Evolutionary conservation across 1,140 invertebrate genomes (phyloP).

Genomic region (Drosophila insularis): DNA sequence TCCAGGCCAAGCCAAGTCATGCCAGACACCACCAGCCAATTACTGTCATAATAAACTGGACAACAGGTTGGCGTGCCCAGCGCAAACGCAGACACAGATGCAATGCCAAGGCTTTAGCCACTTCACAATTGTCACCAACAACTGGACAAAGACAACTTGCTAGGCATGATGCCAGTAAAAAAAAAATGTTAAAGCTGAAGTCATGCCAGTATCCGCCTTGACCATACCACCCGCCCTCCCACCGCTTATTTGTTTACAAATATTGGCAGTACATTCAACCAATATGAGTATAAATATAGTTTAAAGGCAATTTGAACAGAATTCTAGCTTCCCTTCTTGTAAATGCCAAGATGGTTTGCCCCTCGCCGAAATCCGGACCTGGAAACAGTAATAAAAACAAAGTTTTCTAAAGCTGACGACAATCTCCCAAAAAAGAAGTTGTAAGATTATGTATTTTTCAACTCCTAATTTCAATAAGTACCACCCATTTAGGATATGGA

Average conservation of each 20-base stretch:
- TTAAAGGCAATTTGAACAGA: background rate
- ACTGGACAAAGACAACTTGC: conserved; percentile 30
- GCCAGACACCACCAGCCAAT: conserved; percentile 47
- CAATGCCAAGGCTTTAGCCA: conserved; percentile 1
- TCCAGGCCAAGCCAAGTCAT: no score
- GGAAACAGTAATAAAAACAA: no score
- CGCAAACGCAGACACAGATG: conserved; percentile 12
- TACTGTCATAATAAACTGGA: conserved; percentile 72
- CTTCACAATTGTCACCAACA: conserved; percentile 25
- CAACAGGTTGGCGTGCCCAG: conserved; percentile 66
- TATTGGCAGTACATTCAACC: background rate
- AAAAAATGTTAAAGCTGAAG: background rate
- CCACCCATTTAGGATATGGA: no score
- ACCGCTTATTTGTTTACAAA: background rate
- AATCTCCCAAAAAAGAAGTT: no score
- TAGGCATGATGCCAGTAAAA: conserved; percentile 11
- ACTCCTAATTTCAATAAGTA: no score
- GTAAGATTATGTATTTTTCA: no score
- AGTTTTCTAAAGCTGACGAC: no score
- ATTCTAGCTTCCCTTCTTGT: no score
- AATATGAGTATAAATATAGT: no score
- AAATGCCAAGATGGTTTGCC: no score
- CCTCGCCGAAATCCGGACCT: no score
- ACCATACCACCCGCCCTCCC: no score
- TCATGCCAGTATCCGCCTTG: background rate